Evolutionary conservation across 2,888 invertebrate species (phyloP).

Genomic region (Osmoderma eremita): DNA sequence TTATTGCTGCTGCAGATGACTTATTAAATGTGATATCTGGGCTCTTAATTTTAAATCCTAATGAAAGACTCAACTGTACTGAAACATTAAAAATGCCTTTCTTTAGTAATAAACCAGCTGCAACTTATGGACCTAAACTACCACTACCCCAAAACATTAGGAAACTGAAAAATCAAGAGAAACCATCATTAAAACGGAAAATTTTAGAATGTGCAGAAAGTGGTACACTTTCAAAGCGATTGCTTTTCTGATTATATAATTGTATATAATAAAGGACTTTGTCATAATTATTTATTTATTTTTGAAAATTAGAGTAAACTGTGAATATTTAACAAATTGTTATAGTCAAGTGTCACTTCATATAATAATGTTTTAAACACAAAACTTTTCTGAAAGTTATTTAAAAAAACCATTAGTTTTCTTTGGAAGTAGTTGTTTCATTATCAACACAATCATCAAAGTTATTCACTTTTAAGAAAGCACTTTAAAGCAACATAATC

Average conservation of each 20-base stretch:
- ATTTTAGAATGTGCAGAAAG: slow-evolving; percentile 77
- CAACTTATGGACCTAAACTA: slow-evolving; percentile 83
- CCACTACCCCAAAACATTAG: slow-evolving; percentile 79
- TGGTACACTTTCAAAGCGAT: slow-evolving; percentile 73
- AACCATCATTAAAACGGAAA: slow-evolving; percentile 81
- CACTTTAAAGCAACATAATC: too few species aligned
- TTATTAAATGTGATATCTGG: slow-evolving; percentile 82
- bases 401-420: too few species aligned
- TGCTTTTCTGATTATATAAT: slow-evolving; percentile 69
- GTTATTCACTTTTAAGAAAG: too few species aligned
- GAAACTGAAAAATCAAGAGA: slow-evolving; percentile 69
- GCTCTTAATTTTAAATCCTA: slow-evolving; percentile 84
- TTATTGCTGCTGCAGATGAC: slow-evolving; percentile 95
- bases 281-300: slow-evolving; percentile 2
- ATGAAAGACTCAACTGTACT: slow-evolving; percentile 81
- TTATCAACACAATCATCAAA: too few species aligned
- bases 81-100: slow-evolving; percentile 90
- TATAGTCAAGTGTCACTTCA: too few species aligned
- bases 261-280: slow-evolving; percentile 11
- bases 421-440: too few species aligned
- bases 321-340: too few species aligned
- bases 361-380: too few species aligned
- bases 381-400: too few species aligned
- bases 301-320: not conserved
- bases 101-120: slow-evolving; percentile 90